Conservation (phyloP, 2,888 invertebrate species). For the Dolichomitus sp. region DNA sequence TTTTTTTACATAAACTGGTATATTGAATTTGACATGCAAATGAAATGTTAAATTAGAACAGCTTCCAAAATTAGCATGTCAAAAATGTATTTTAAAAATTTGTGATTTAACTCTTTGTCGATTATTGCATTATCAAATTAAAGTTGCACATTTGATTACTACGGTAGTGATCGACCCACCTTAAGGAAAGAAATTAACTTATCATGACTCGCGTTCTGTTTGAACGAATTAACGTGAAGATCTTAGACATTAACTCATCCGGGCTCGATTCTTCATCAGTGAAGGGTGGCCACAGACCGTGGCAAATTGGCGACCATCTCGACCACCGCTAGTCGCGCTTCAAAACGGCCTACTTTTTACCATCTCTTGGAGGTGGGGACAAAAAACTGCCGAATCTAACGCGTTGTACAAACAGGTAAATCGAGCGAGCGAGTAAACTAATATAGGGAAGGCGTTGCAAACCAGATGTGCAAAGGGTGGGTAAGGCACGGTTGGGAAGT, state of each 20-base stretch:
- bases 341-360: neutral
- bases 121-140: no score
- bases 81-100: no score
- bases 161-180: no score
- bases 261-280: slow-evolving; percentile 34
- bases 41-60: no score
- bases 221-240: slow-evolving; percentile 46
- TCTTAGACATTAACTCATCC: slow-evolving; percentile 9
- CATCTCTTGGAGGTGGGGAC: neutral
- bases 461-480: slow-evolving; percentile 41
- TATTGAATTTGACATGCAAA: no score
- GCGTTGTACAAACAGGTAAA: slow-evolving; percentile 76
- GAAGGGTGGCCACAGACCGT: slow-evolving; percentile 42
- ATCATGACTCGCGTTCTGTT: neutral
- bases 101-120: no score
- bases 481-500: slow-evolving; percentile 17
- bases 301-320: slow-evolving; percentile 57
- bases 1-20: no score
- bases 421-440: slow-evolving; percentile 31
- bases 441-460: neutral
- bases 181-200: neutral
- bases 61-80: no score
- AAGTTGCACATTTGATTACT: no score
- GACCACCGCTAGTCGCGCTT: slow-evolving; percentile 33
- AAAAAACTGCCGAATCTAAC: slow-evolving; percentile 74